phyloP scores from a whole-genome alignment of 2,797 vertebrate species.

The Hydrophis major region DNA sequence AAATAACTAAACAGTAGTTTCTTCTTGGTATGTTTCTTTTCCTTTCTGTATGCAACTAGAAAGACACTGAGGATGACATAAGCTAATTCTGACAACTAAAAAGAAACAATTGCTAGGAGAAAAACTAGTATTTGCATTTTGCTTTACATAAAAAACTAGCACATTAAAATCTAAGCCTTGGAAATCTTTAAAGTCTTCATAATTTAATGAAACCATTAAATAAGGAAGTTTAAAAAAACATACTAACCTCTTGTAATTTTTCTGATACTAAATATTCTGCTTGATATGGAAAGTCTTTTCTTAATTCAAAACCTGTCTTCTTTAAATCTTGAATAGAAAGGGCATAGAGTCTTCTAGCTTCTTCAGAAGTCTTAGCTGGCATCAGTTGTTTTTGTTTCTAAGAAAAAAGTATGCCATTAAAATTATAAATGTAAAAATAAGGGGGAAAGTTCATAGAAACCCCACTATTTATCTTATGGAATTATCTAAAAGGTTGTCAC shows the following conservation, averaged over 20 bases:
- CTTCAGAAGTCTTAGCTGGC: conserved; percentile 68
- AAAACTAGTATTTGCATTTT: background rate
- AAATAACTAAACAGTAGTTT: background rate
- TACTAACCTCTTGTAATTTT: conserved; percentile 76
- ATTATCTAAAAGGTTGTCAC: background rate
- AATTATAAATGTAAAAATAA: conserved; percentile 3
- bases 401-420: conserved; percentile 10
- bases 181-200: conserved; percentile 7
- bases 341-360: conserved; percentile 74
- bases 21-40: background rate
- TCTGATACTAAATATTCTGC: conserved; percentile 71
- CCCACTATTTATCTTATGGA: background rate
- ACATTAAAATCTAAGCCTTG: background rate
- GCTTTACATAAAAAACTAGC: background rate
- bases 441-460: background rate
- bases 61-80: background rate
- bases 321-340: conserved; percentile 61
- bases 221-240: background rate
- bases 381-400: conserved; percentile 52
- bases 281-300: conserved; percentile 49
- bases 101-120: background rate
- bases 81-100: background rate
- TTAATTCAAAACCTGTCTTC: conserved; percentile 60
- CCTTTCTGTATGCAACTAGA: background rate
- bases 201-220: conserved; percentile 16